A percentile compares a stretch with the other conserved stretches of the same genome.
Conservation (phyloP, 1,140 invertebrate genomes). For the Sycophila sp. region DNA sequence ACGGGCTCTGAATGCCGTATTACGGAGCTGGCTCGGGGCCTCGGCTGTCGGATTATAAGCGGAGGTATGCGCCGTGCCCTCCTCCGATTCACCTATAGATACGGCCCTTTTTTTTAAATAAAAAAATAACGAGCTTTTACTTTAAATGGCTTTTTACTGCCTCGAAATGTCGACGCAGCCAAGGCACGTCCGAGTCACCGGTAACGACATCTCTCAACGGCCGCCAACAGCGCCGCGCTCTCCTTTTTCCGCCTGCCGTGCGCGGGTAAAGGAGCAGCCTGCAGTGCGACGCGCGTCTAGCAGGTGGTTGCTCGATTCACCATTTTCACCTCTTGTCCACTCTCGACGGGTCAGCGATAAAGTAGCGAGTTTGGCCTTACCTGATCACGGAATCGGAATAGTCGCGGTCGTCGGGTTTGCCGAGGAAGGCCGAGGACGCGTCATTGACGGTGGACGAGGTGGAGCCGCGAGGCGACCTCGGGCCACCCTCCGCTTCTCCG, state of each 20-base stretch:
- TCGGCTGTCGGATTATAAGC: no score
- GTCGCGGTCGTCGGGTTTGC: conserved; percentile 54
- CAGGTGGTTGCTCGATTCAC: no score
- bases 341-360: no score
- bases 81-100: background rate
- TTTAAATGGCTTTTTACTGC: no score
- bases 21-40: background rate
- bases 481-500: conserved; percentile 67
- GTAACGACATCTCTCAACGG: conserved; percentile 17
- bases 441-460: conserved; percentile 63
- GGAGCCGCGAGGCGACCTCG: conserved; percentile 64
- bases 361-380: conserved; percentile 37
- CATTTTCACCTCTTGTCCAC: no score
- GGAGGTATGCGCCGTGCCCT: conserved; percentile 23
- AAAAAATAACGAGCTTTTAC: no score
- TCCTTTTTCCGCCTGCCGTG: background rate
- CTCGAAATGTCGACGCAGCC: no score
- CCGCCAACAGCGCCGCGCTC: no score
- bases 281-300: background rate
- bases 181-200: no score
- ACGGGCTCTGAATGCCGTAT: conserved; percentile 8
- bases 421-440: conserved; percentile 49
- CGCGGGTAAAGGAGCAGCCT: conserved; percentile 22
- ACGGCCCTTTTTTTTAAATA: no score
- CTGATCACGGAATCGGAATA: conserved; percentile 61